Base-by-base conservation (phyloP, 2,888 invertebrate species). In the Habrosyne pyritoides region DNA sequence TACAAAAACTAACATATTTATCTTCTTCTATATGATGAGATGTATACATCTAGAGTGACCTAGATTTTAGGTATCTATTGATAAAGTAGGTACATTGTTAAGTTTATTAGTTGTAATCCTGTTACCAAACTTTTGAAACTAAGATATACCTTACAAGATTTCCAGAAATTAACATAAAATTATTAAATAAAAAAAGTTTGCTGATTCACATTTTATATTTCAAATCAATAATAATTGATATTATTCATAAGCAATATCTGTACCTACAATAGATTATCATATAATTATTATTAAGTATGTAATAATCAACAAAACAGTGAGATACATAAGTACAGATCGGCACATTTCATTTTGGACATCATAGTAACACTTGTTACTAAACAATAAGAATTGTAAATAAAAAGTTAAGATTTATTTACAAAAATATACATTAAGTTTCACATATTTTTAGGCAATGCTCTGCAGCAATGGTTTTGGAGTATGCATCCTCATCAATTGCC, bases 291-390 rank as follows among this genome's bases (percentile, higher is more conserved):
- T 71, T 72, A 33, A 50, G 18, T 8, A 24, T 24, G 26, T 7
- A 49, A 28, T 71, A 72, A 79, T 69, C 63, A 87, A 84, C 73
- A 77, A 73, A 87, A 83, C 78, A 82, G 79, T 71, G 66, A 75
- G 67, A 81, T 75, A 78, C 67, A 69, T 90, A 90, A 89, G 88
- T 90, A 90, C 89, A 84, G 74, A 79, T 83, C 76, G 69, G 80
- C 73, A 79, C 72, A 76, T 67, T 64, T 64, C 55, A 59, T 63
- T 65, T 61, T 57, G 54, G 56, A 64, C 57, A 59, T 33, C 53
- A 57, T 60, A 52, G 56, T 61, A 57, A 60, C 51, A 53, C 52
- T 49, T 52, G 57, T 51, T 59, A 59, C 56, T 63, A 59, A 60
- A 69, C 62, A 69, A 57, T 65, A 64, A 54, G 64, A 52, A 61